phyloP scores from a whole-genome alignment of 2,888 invertebrate species.

The Kryphioiulus occultus region DNA sequence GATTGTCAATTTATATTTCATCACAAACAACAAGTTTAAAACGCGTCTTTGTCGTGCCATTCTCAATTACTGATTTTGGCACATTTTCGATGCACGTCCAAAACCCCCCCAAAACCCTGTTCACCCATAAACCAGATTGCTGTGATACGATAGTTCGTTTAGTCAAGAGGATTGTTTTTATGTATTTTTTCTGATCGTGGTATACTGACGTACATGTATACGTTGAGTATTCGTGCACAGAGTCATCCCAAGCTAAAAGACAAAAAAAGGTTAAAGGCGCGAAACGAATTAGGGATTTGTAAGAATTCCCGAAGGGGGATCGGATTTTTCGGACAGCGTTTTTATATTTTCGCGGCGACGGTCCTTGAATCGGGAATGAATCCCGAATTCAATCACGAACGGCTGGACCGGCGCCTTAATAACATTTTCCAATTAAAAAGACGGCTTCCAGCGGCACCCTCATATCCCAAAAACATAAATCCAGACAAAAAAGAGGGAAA shows the following conservation, averaged over 20 bases:
- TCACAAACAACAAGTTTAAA: too few species aligned
- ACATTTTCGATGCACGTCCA: too few species aligned
- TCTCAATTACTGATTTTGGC: too few species aligned
- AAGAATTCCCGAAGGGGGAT: neutral
- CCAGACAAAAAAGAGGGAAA: neutral
- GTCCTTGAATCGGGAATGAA: neutral
- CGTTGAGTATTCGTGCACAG: neutral
- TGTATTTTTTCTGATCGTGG: too few species aligned
- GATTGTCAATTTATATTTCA: too few species aligned
- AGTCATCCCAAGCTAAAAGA: too few species aligned
- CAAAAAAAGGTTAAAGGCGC: neutral
- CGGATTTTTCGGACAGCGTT: conserved; percentile 5
- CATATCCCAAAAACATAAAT: neutral
- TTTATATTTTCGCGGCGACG: neutral
- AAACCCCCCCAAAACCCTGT: too few species aligned
- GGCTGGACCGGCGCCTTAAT: neutral
- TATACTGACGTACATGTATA: neutral
- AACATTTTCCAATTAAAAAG: neutral
- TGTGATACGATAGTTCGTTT: too few species aligned
- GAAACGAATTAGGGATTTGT: neutral
- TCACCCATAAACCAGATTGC: too few species aligned
- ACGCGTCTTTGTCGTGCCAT: too few species aligned
- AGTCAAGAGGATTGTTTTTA: too few species aligned
- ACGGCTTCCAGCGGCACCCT: neutral
- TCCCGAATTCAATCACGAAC: neutral